A percentile compares a stretch with the other conserved stretches of the same genome.
phyloP scores from a whole-genome alignment of 2,113 vertebrate genomes.

The Passer montanus region DNA sequence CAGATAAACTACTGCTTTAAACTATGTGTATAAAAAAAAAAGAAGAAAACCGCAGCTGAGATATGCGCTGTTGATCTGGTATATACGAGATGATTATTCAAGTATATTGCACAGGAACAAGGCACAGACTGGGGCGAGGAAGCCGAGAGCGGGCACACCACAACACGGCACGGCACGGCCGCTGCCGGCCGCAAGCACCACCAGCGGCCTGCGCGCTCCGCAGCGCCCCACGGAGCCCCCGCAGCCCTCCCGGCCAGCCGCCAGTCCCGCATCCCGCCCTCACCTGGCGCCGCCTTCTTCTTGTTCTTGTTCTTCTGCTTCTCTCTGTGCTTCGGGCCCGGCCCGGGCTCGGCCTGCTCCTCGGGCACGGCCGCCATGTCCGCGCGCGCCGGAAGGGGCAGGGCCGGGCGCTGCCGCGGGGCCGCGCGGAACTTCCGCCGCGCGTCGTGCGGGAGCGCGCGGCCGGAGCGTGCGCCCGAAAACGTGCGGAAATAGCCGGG shows the following conservation, averaged over 20 bases:
- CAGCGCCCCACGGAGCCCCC: background rate
- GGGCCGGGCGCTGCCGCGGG: background rate
- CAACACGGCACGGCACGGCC: background rate
- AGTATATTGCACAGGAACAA: background rate
- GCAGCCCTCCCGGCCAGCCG: background rate
- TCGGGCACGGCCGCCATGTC: background rate
- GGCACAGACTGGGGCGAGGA: background rate
- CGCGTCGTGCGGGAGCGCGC: rapidly evolving
- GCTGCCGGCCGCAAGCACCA: background rate
- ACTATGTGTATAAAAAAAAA: background rate
- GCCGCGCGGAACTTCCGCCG: background rate
- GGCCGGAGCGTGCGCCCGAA: rapidly evolving
- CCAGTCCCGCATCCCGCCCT: background rate
- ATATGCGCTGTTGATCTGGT: background rate
- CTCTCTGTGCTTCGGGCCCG: background rate
- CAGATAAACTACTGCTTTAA: background rate
- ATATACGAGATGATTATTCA: background rate
- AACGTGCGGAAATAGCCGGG: rapidly evolving
- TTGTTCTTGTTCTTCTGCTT: background rate
- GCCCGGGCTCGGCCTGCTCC: background rate
- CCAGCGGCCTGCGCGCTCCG: background rate
- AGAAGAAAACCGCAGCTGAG: background rate
- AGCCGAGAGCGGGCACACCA: background rate
- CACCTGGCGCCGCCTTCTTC: background rate
- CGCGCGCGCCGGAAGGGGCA: background rate